Evolutionary conservation across 2,888 invertebrate species (phyloP).

Genomic region (Melangyna quadrimaculata): DNA sequence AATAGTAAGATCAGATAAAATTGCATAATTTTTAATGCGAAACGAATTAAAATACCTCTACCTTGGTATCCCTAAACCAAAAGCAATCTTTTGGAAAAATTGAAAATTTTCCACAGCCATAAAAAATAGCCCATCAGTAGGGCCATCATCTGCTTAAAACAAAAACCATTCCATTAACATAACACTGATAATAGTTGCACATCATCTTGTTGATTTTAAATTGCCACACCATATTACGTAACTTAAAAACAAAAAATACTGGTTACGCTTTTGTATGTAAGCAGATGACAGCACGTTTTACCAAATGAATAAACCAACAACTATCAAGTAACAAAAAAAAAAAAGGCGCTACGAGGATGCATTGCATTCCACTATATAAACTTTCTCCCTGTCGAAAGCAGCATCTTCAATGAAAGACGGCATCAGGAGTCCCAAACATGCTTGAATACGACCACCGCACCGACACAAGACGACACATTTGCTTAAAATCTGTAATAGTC

Average conservation of each 20-base stretch:
- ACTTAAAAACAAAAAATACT: not conserved
- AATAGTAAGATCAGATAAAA: too few species aligned
- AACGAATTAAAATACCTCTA: too few species aligned
- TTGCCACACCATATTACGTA: slow-evolving; percentile 63
- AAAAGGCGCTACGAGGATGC: slow-evolving; percentile 52
- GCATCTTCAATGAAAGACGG: slow-evolving; percentile 24
- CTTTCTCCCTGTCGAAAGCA: slow-evolving; percentile 56
- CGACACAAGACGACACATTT: not conserved
- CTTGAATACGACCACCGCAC: not conserved
- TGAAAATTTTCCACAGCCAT: too few species aligned
- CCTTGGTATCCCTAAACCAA: too few species aligned
- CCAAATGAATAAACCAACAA: slow-evolving; percentile 42
- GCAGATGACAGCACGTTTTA: slow-evolving; percentile 43
- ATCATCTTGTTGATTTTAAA: slow-evolving; percentile 32
- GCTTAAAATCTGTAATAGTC: slow-evolving; percentile 3
- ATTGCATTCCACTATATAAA: slow-evolving; percentile 49
- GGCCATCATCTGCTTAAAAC: not conserved
- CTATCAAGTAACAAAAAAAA: not conserved
- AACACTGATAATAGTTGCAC: slow-evolving; percentile 12
- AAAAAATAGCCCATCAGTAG: not conserved
- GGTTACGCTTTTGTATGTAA: slow-evolving; percentile 20
- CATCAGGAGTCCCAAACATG: slow-evolving; percentile 18
- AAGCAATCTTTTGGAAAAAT: too few species aligned
- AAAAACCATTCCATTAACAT: not conserved
- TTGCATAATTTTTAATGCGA: too few species aligned